A percentile compares a stretch with the other conserved stretches of the same genome.
Evolutionary conservation across 1,140 invertebrate genomes (phyloP).

Genomic region (Drosophila takahashii): DNA sequence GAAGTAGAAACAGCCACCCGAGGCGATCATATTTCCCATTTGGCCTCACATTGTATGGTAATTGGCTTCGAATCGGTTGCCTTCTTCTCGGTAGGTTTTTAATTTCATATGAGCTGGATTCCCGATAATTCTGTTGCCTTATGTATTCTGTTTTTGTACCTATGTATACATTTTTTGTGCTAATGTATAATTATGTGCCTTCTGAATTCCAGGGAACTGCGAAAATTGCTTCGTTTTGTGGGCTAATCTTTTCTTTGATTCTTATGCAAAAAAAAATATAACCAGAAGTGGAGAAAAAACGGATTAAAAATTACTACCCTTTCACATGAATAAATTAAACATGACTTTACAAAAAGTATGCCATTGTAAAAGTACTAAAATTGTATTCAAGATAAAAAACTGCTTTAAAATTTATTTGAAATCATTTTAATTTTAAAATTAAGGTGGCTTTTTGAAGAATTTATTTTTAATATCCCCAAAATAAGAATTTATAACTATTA

Average conservation of each 20-base stretch:
- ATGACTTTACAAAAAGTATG: not conserved
- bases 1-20: constrained; percentile 6
- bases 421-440: no score
- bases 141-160: not conserved
- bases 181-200: constrained; percentile 34
- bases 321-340: not conserved
- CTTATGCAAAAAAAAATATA: constrained; percentile 14
- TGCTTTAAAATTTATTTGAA: no score
- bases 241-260: constrained; percentile 4
- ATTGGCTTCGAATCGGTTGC: constrained; percentile 32
- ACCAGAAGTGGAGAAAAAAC: not conserved
- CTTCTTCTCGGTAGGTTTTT: constrained; percentile 16
- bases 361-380: no score
- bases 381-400: no score
- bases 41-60: constrained; percentile 64
- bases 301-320: not conserved
- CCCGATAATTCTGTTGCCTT: constrained; percentile 25
- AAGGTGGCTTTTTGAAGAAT: no score
- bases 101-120: constrained; percentile 38
- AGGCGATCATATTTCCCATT: constrained; percentile 39
- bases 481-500: no score
- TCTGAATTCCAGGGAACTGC: constrained; percentile 20
- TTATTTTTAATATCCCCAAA: no score
- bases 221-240: constrained; percentile 31
- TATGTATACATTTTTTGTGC: constrained; percentile 14